phyloP scores from a whole-genome alignment of 1,140 invertebrate species.

The Chironomus striatipennis region DNA sequence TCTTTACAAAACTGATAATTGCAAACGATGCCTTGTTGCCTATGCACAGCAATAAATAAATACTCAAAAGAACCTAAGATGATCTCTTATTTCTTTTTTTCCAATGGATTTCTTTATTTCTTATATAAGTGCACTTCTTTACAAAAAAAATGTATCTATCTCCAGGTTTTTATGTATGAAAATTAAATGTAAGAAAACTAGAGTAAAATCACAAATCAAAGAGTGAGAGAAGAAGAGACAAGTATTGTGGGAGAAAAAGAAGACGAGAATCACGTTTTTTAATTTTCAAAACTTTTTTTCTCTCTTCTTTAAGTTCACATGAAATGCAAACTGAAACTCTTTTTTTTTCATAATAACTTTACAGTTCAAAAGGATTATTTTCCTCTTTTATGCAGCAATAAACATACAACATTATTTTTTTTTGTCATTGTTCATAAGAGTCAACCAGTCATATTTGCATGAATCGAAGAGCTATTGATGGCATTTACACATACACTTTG shows the following conservation, averaged over 20 bases:
- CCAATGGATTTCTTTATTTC: not conserved
- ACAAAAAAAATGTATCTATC: not conserved
- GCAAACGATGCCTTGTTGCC: not conserved
- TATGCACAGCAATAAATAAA: not conserved
- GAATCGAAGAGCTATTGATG: not conserved
- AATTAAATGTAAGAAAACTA: slow-evolving; percentile 15
- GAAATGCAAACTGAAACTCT: not conserved
- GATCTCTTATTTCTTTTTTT: slow-evolving; percentile 10
- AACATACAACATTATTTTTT: not conserved
- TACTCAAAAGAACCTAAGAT: not conserved
- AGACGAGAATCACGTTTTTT: slow-evolving; percentile 17
- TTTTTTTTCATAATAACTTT: not conserved
- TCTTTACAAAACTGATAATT: slow-evolving; percentile 5
- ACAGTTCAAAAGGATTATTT: not conserved
- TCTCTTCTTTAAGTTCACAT: not conserved
- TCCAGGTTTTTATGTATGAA: not conserved
- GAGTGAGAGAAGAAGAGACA: not conserved
- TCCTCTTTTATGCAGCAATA: not conserved
- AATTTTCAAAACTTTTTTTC: not conserved
- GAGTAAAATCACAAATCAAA: slow-evolving; percentile 23
- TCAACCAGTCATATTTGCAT: slow-evolving; percentile 19
- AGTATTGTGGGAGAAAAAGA: not conserved
- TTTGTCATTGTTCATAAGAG: slow-evolving; percentile 10
- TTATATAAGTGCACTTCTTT: not conserved
- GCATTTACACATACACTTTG: slow-evolving; percentile 6